Evolutionary conservation across 2,113 vertebrate genomes (phyloP).

Genomic region (Murina feae): DNA sequence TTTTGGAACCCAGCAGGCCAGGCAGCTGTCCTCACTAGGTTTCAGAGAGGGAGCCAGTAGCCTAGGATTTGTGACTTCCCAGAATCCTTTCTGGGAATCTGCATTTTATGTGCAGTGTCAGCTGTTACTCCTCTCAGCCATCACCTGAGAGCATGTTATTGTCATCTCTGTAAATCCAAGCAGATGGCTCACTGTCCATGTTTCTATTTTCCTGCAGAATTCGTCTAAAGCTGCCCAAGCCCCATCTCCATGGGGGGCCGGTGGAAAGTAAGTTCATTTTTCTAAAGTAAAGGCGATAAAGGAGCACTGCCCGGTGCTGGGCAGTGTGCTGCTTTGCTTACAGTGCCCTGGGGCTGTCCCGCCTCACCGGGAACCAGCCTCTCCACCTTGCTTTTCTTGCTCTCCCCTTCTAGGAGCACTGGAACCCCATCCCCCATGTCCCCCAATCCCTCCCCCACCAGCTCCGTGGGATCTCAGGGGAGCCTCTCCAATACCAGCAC

Average conservation of each 20-base stretch:
- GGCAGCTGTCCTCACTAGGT: not conserved
- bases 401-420: slow-evolving; percentile 82
- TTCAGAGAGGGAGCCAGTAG: not conserved
- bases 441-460: slow-evolving; percentile 86
- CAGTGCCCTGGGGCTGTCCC: not conserved
- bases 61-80: not conserved
- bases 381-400: slow-evolving; percentile 46
- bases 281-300: not conserved
- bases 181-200: slow-evolving; percentile 13
- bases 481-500: slow-evolving; percentile 76
- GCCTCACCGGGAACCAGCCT: not conserved
- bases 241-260: slow-evolving; percentile 85
- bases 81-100: not conserved
- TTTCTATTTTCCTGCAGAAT: slow-evolving; percentile 83
- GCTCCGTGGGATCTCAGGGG: slow-evolving; percentile 86
- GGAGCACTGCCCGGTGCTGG: not conserved
- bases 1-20: not conserved
- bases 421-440: slow-evolving; percentile 85
- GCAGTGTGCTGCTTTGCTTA: not conserved
- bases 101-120: not conserved
- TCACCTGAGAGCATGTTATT: not conserved
- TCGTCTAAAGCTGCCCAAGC: slow-evolving; percentile 91
- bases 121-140: not conserved
- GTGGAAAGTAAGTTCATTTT: slow-evolving; percentile 89
- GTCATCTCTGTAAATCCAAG: not conserved